These are phyloP conservation scores for Cochlearius cochlearius DNA, from an alignment of 2,113 vertebrate species.

Conservation along the genomic window DNA sequence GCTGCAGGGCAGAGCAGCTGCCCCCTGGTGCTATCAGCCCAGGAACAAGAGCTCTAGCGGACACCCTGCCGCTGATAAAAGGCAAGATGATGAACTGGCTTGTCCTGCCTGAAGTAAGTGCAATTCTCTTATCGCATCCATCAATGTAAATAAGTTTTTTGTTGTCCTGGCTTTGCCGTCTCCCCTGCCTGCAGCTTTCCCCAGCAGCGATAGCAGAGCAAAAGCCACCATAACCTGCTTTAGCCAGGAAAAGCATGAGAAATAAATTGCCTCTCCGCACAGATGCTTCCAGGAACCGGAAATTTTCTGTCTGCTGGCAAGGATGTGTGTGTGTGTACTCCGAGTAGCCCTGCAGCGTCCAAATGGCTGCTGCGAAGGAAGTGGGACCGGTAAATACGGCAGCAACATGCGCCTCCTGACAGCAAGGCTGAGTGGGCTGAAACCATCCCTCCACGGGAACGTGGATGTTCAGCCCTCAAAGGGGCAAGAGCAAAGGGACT, in stretches of 20 bases:
- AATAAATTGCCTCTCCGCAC: neutral
- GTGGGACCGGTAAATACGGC: neutral
- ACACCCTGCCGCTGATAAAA: neutral
- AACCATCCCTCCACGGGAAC: neutral
- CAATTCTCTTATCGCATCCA: neutral
- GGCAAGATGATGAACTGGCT: neutral
- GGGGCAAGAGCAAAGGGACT: neutral
- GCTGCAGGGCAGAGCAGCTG: neutral
- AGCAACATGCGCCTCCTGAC: neutral
- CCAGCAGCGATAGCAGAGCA: neutral
- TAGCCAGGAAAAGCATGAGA: neutral
- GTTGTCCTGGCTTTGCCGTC: neutral
- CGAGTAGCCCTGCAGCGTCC: neutral
- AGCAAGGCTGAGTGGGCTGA: neutral
- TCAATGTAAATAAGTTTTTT: neutral
- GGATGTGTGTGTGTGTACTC: neutral
- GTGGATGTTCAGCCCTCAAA: neutral
- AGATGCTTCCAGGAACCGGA: conserved; percentile 36
- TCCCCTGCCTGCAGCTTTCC: neutral
- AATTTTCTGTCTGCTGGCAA: neutral
- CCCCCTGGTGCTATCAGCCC: neutral
- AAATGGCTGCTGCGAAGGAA: conserved; percentile 24
- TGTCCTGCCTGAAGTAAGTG: neutral
- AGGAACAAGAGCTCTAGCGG: neutral
- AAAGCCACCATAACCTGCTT: neutral